These are phyloP conservation scores for Keiferia lycopersicella DNA, from an alignment of 2,888 invertebrate genomes.

Conservation along the genomic window DNA sequence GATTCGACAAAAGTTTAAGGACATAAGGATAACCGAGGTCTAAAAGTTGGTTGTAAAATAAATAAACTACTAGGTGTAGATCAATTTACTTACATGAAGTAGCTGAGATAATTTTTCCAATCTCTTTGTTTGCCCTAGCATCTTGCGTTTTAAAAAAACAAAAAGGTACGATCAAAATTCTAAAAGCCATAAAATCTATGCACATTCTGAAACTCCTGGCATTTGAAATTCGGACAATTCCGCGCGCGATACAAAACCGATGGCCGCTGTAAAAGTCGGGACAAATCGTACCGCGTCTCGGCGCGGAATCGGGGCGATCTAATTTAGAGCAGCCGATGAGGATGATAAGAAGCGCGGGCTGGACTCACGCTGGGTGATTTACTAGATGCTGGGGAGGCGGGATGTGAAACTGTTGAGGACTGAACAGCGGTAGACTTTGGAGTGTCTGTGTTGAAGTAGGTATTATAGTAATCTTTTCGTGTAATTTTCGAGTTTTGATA, in stretches of 20 bases:
- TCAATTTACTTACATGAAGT: too few relatives aligned
- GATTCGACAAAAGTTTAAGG: neutral
- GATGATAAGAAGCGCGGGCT: slow-evolving; percentile 52
- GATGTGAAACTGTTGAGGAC: neutral
- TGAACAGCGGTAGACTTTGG: slow-evolving; percentile 16
- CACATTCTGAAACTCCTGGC: neutral
- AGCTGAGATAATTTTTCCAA: too few relatives aligned
- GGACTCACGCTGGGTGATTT: slow-evolving; percentile 68
- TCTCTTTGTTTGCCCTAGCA: too few relatives aligned
- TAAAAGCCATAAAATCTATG: neutral
- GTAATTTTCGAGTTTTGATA: too few relatives aligned
- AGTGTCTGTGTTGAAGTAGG: too few relatives aligned
- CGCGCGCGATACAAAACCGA: slow-evolving; percentile 5
- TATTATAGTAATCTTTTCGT: neutral
- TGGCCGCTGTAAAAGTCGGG: slow-evolving; percentile 18
- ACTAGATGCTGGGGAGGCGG: slow-evolving; percentile 41
- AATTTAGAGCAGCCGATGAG: slow-evolving; percentile 64
- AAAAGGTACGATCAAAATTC: too few relatives aligned
- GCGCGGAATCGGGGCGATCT: slow-evolving; percentile 50
- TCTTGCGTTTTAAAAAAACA: too few relatives aligned
- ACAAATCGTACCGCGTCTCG: slow-evolving; percentile 14
- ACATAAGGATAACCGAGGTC: neutral
- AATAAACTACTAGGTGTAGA: too few relatives aligned
- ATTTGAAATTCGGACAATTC: slow-evolving; percentile 7
- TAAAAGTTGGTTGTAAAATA: neutral